These are phyloP conservation scores for Lysiphlebus fabarum DNA, from an alignment of 1,140 invertebrate species.

Conservation along the genomic window DNA sequence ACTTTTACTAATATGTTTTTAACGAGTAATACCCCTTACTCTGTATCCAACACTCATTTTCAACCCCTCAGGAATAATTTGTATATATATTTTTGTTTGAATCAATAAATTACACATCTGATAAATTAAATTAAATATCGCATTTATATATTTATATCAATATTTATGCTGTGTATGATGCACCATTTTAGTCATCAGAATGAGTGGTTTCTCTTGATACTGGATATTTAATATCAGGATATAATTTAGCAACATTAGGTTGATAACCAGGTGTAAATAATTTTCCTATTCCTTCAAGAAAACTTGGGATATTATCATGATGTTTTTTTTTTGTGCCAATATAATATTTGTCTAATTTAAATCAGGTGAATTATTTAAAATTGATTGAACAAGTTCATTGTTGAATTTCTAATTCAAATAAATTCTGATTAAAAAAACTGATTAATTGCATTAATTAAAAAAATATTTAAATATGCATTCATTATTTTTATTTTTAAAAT, in stretches of 20 bases:
- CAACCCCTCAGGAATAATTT: too few relatives aligned
- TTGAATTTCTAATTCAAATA: slow-evolving; percentile 81
- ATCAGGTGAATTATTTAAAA: slow-evolving; percentile 61
- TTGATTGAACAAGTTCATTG: slow-evolving; percentile 69
- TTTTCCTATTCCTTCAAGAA: slow-evolving; percentile 71
- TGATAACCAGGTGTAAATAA: slow-evolving; percentile 66
- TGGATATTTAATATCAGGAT: slow-evolving; percentile 64
- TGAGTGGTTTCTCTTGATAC: slow-evolving; percentile 76
- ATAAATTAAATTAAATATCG: too few relatives aligned
- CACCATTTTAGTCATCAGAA: slow-evolving; percentile 70
- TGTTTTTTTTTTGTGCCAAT: slow-evolving; percentile 73
- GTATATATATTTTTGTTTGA: too few relatives aligned
- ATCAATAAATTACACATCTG: too few relatives aligned
- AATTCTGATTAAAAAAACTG: slow-evolving; percentile 63
- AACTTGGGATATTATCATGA: slow-evolving; percentile 67
- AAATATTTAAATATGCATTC: too few relatives aligned
- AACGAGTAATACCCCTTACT: too few relatives aligned
- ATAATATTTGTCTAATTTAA: slow-evolving; percentile 66
- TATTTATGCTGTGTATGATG: slow-evolving; percentile 50
- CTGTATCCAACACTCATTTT: too few relatives aligned
- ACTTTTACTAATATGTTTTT: too few relatives aligned
- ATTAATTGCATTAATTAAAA: too few relatives aligned
- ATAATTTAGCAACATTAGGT: slow-evolving; percentile 61
- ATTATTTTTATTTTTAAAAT: too few relatives aligned
- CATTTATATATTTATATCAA: too few relatives aligned